Evolutionary conservation across 2,888 invertebrate species (phyloP).

Genomic region (Drosophila meridionalis): DNA sequence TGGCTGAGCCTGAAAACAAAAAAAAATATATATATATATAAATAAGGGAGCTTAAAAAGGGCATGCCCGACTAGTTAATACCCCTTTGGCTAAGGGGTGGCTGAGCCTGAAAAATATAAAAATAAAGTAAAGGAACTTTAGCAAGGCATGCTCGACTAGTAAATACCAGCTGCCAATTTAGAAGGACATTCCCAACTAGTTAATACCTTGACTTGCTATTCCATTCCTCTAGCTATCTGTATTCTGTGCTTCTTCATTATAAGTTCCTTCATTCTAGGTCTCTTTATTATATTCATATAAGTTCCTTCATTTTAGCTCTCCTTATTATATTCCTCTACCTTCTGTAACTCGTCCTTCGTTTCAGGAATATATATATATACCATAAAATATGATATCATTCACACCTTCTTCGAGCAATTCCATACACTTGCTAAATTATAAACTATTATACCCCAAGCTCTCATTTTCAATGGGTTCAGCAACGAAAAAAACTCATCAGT

Average conservation of each 20-base stretch:
- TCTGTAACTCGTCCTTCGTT: too few relatives aligned
- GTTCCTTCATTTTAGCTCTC: too few relatives aligned
- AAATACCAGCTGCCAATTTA: too few relatives aligned
- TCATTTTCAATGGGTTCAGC: neutral
- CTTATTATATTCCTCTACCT: too few relatives aligned
- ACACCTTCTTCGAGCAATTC: neutral
- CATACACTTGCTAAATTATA: neutral
- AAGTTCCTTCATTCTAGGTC: neutral
- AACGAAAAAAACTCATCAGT: constrained; percentile 60
- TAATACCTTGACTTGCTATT: too few relatives aligned
- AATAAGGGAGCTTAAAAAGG: neutral
- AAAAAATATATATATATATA: neutral
- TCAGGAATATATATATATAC: neutral
- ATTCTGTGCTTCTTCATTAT: neutral
- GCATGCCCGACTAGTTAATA: neutral
- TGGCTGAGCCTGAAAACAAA: constrained; percentile 7
- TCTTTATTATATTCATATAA: neutral
- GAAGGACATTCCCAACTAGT: too few relatives aligned
- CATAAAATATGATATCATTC: neutral
- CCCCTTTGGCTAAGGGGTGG: too few relatives aligned
- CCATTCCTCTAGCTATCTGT: too few relatives aligned
- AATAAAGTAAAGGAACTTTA: too few relatives aligned
- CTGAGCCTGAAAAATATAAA: too few relatives aligned
- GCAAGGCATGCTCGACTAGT: too few relatives aligned
- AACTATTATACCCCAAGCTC: neutral